Base-by-base conservation (phyloP, 30 jellyfish, hydroid and myxozoan genomes). In the Aurelia sp. region DNA sequence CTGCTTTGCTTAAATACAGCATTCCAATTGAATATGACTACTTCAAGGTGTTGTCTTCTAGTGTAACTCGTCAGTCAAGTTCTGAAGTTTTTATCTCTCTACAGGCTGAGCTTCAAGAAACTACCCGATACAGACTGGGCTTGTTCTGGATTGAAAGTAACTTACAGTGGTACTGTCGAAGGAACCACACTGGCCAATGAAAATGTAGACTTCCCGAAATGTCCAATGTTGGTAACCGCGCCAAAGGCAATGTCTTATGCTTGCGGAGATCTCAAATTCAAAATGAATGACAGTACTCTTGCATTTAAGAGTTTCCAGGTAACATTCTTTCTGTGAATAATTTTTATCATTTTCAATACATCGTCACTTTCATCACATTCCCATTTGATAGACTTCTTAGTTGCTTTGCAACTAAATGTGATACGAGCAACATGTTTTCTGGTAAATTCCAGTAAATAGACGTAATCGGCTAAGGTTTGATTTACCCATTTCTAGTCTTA, bases 211-310 rank as follows among this genome's bases (percentile, higher is more conserved):
- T 83, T 68, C 64, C 58, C 71, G 16, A 40, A 22, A 41, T 13
- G 86, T 51, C 67, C 80, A 6, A 20, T 22, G 60, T 17, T 40
- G 57, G 65, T 83, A 13, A 13, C 63, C 0, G 86, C 92, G 5
- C 92, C 92, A n/a, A 47, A 21, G 21, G 47, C 83, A 57, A 73
- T 73, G 86, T 60, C 92, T 27, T 83, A 83, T 79, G 55, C 92
- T 3, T 83, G 92, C 48, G 82, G 86, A 22, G 61, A 31, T 22
- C 60, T 72, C 18, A 19, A 17, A 3, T 58, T 83, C 76, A 67
- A 52, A 16, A 22, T 12, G 75, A 62, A 63, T 57, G 41, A 3
- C 4, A 60, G 62, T 13, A 16, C 85, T 10, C 70, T 83, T 17
- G 44, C 86, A 6, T 83, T 83, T 48, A 71, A 73, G 10, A 74